These are phyloP conservation scores for Helarctos malayanus DNA, from an alignment of 2,797 vertebrate genomes.

Conservation along the genomic window DNA sequence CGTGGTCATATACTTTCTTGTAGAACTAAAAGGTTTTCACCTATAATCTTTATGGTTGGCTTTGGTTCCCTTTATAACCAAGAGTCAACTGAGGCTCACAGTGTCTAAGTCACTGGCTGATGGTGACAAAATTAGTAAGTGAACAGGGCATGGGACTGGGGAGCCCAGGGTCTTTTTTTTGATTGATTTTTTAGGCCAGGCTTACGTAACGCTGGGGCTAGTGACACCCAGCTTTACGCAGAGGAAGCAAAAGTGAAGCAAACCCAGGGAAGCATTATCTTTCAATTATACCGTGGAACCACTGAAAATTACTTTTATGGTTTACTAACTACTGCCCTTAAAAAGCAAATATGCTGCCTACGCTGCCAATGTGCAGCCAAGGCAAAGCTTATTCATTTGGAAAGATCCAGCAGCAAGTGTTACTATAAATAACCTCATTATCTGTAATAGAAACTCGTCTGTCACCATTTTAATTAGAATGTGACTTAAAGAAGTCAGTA, in stretches of 20 bases:
- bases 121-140: neutral
- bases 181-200: neutral
- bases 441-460: conserved; percentile 63
- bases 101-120: neutral
- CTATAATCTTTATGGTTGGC: neutral
- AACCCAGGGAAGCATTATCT: neutral
- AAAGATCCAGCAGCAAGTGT: neutral
- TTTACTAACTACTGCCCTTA: conserved; percentile 40
- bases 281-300: neutral
- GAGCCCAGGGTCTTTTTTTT: neutral
- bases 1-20: neutral
- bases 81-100: neutral
- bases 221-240: neutral
- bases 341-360: neutral
- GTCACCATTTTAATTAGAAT: conserved; percentile 69
- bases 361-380: neutral
- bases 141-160: neutral
- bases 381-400: neutral
- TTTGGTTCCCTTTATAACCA: neutral
- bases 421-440: conserved; percentile 69
- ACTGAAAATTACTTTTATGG: neutral
- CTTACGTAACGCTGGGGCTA: neutral
- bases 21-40: neutral
- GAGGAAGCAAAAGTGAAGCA: conserved; percentile 20
- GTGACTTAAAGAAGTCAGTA: conserved; percentile 6